These are phyloP conservation scores for Mungos mungo DNA, from an alignment of 2,113 vertebrate genomes.

Conservation along the genomic window DNA sequence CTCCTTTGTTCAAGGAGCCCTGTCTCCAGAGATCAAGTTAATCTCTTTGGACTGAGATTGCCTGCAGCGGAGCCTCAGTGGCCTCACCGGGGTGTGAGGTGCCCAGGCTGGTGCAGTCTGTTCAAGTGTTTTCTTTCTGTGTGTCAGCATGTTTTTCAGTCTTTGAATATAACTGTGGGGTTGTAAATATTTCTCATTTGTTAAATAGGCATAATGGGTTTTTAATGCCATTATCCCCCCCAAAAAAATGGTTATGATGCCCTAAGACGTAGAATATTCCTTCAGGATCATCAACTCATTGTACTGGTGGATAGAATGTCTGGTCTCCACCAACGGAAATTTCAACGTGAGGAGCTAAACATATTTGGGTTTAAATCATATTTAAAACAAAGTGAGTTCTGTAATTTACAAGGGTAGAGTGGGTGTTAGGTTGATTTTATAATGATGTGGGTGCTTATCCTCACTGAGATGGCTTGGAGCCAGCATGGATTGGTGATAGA, in stretches of 20 bases:
- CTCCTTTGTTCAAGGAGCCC: neutral
- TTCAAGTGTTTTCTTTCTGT: neutral
- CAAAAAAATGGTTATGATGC: neutral
- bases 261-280: neutral
- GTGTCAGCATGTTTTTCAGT: neutral
- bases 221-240: neutral
- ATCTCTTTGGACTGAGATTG: neutral
- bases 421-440: neutral
- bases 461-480: neutral
- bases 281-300: neutral
- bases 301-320: neutral
- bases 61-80: neutral
- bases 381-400: neutral
- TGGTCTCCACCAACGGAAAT: neutral
- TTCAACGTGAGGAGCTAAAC: neutral
- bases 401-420: neutral
- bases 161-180: neutral
- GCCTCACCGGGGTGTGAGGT: neutral
- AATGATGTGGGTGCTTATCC: neutral
- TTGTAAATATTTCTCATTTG: neutral
- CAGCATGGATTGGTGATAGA: neutral
- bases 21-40: neutral
- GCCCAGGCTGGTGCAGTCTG: neutral
- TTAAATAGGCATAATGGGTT: neutral
- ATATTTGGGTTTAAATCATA: slow-evolving; percentile 12